A percentile compares a stretch with the other conserved stretches of the same genome.
phyloP scores from a whole-genome alignment of 2,888 invertebrate species.

The Acrobeloides nanus region DNA sequence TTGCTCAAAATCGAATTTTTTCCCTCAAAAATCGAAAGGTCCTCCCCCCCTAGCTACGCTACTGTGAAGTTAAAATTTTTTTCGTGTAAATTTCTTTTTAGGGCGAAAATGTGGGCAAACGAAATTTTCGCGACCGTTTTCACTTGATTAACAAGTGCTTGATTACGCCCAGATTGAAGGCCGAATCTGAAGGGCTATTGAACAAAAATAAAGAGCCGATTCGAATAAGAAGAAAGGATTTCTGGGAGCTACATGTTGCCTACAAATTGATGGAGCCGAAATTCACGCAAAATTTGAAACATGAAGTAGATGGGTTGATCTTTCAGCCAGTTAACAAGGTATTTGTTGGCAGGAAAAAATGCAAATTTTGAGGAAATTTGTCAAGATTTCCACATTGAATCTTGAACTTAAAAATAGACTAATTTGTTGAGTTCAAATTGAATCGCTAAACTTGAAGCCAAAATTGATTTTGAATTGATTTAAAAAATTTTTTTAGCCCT shows the following conservation, averaged over 20 bases:
- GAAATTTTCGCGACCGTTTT: constrained; percentile 71
- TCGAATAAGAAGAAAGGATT: constrained; percentile 73
- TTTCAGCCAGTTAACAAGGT: constrained; percentile 85
- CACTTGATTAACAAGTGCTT: constrained; percentile 66
- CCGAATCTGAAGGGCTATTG: constrained; percentile 61
- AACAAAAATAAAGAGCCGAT: constrained; percentile 28
- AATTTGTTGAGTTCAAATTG: too few relatives aligned
- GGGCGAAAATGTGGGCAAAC: constrained; percentile 69
- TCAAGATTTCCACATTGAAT: too few relatives aligned
- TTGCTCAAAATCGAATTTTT: constrained; percentile 1
- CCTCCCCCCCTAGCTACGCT: neutral
- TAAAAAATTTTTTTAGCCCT: constrained; percentile 66
- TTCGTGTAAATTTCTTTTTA: constrained; percentile 28
- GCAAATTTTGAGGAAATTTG: too few relatives aligned
- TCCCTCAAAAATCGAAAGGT: neutral
- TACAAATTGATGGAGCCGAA: constrained; percentile 61
- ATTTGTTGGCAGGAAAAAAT: too few relatives aligned
- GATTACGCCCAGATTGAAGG: constrained; percentile 63
- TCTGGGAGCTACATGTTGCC: constrained; percentile 68
- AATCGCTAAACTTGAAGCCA: too few relatives aligned
- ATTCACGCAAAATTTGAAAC: constrained; percentile 74
- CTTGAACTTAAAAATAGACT: too few relatives aligned
- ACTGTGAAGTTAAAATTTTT: neutral
- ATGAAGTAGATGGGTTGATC: constrained; percentile 94
- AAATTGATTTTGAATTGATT: too few relatives aligned